Base-by-base conservation (phyloP, 1,140 invertebrate genomes). In the Bombus consobrinus region DNA sequence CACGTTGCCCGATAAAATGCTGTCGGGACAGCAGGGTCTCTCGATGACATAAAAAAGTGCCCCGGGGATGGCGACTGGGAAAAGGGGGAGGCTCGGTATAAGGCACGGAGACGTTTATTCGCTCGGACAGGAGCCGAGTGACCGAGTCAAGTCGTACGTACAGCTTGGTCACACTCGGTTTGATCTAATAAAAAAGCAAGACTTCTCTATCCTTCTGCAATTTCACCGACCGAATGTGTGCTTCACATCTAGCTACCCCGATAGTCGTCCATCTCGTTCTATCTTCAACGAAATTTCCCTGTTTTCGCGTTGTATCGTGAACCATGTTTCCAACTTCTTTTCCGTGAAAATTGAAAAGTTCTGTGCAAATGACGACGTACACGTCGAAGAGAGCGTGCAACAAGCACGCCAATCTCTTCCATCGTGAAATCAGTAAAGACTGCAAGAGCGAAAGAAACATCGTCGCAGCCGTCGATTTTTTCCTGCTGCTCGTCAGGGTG, bases 121-220 rank as follows among this genome's bases (percentile, higher is more conserved):
- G 92, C 64, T 89, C 85, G 85, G 94, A 94, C 94, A 93, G 92
- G 89, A 94, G 93, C 93, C 91, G 92, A 94, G 93, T 94, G 94
- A 94, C 94, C 94, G 92, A 94, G 93, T 94, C 93, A 93, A 93
- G 89, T 92, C 79, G 90, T 92, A 91, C 87, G 89, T 91, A 88
- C 91, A 94, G 93, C 92, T 94, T 93, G 92, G 91, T 94, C 92
- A 90, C 91, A 93, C 89, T 91, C 88, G 92, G 87, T 92, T 94
- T 94, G 92, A 93, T 94, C 86, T 89, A 93, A 94, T 93, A 94
- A 93, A 93, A 82, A 75, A 85, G 89, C 90, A 89, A 88, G 89
- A 87, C 87, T 87, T 83, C 78, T 88, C 85, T 81, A 82, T 87
- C 80, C 77, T 88, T 83, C 69, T 83, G 18, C 89, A 87, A 90